Evolutionary conservation across 2,888 invertebrate species (phyloP), one percentile per base, ranked within the genome.

Genomic region (Tuta absoluta): DNA sequence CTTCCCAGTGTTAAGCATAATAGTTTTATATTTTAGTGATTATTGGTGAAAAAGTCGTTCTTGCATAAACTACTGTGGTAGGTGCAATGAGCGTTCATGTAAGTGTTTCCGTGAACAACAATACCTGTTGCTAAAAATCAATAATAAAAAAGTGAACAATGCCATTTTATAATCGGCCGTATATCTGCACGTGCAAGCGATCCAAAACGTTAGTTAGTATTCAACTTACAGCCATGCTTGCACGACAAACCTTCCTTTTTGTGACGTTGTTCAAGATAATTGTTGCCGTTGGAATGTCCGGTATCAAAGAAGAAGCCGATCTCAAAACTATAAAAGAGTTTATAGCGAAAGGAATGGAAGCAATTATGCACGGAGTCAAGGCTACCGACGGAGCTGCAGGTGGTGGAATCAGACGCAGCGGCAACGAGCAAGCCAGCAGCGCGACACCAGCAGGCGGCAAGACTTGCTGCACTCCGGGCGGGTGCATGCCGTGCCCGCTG

Each of bases 131-230:
- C 51, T 21, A 21, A 51, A 23, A 51, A 19, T 38, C n/a, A 45
- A 10, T 5, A 3, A 17, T 14, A 14, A 41, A 45, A 17, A 12
- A 2, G 5, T 23, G 49, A 65, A 65, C 65, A 62, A 62, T 51
- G 19, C 14, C n/a, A 60, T 65, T 65, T 37, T 60, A 63, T 63
- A 63, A 65, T 33, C 17, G 14, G 17, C 23, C 48, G 23, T 65
- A 65, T 62, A 62, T 65, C 49, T 58, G 37, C 17, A 21, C 0
- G n/a, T 51, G 57, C 33, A 21, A 5, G n/a, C 19, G 38, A 41
- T n/a, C n/a, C 5, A 28, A 24, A 17, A 10, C 14, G n/a, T 19
- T 60, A 64, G n/a, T 19, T 60, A 64, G 17, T 23, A 1, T 11
- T 10, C 28, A n/a, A 12, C n/a, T 10, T 17, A 41, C 64, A 53